These are phyloP conservation scores for Pristionchus entomophagus DNA, from an alignment of 2,888 invertebrate species.

Conservation along the genomic window DNA sequence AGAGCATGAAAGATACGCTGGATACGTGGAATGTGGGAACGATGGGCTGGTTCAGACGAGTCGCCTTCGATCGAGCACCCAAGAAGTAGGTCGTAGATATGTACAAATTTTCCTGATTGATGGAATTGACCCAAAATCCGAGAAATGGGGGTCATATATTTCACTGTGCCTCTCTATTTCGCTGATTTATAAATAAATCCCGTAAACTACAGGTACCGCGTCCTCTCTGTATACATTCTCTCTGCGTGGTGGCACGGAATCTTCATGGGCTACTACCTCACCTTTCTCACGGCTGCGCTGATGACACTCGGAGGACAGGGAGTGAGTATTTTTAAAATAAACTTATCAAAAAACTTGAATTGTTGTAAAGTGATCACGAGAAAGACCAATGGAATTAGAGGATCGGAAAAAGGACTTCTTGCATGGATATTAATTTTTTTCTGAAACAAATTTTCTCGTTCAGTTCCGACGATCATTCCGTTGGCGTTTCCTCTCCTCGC, in stretches of 20 bases:
- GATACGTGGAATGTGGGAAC: conserved; percentile 96
- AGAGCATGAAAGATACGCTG: conserved; percentile 89
- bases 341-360: no score
- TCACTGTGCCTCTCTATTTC: no score
- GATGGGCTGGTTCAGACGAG: conserved; percentile 90
- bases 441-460: no score
- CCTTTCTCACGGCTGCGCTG: conserved; percentile 90
- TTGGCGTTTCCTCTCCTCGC: conserved; percentile 82
- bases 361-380: neutral
- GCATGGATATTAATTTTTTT: no score
- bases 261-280: conserved; percentile 86
- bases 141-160: no score
- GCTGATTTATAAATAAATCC: no score
- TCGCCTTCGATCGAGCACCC: conserved; percentile 90
- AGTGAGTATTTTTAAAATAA: conserved; percentile 51
- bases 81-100: conserved; percentile 76
- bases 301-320: conserved; percentile 88
- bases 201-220: conserved; percentile 82
- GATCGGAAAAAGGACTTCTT: no score
- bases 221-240: conserved; percentile 87
- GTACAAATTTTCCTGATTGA: neutral
- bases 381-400: no score
- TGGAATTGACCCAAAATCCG: no score
- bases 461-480: conserved; percentile 87
- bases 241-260: conserved; percentile 92